A percentile compares a stretch with the other conserved stretches of the same genome.
Evolutionary conservation across 2,113 vertebrate genomes (phyloP).

Genomic region (Poecilia latipinna): DNA sequence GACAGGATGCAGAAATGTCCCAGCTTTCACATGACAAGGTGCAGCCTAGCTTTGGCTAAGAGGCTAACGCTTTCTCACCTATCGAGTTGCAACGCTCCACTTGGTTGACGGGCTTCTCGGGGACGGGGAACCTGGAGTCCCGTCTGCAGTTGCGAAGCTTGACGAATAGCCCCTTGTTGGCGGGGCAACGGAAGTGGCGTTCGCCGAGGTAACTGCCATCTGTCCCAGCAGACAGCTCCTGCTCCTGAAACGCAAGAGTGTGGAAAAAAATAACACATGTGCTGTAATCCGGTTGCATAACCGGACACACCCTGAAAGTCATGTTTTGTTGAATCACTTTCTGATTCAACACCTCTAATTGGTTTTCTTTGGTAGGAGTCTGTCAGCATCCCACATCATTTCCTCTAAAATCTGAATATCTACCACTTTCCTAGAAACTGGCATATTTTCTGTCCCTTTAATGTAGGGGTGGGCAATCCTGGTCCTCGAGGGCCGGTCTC

Average conservation of each 20-base stretch:
- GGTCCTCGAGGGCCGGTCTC: too few relatives aligned
- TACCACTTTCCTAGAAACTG: too few relatives aligned
- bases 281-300: too few relatives aligned
- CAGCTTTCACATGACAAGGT: not conserved
- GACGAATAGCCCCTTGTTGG: slow-evolving; percentile 85
- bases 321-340: too few relatives aligned
- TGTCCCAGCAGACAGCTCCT: slow-evolving; percentile 79
- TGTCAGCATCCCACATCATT: not conserved
- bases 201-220: slow-evolving; percentile 83
- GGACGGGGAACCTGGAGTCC: slow-evolving; percentile 82
- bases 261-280: not conserved
- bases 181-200: slow-evolving; percentile 81
- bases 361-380: not conserved
- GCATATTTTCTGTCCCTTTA: too few relatives aligned
- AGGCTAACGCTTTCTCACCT: slow-evolving; percentile 56
- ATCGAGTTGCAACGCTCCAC: slow-evolving; percentile 86
- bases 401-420: too few relatives aligned
- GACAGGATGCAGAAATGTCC: too few relatives aligned
- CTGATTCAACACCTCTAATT: too few relatives aligned
- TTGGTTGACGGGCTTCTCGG: slow-evolving; percentile 80
- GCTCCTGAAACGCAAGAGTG: slow-evolving; percentile 72
- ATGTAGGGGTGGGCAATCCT: too few relatives aligned
- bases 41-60: not conserved
- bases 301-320: too few relatives aligned
- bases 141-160: slow-evolving; percentile 82